Conservation (phyloP, 1,140 invertebrate genomes). For the Dendrolimus punctatus region DNA sequence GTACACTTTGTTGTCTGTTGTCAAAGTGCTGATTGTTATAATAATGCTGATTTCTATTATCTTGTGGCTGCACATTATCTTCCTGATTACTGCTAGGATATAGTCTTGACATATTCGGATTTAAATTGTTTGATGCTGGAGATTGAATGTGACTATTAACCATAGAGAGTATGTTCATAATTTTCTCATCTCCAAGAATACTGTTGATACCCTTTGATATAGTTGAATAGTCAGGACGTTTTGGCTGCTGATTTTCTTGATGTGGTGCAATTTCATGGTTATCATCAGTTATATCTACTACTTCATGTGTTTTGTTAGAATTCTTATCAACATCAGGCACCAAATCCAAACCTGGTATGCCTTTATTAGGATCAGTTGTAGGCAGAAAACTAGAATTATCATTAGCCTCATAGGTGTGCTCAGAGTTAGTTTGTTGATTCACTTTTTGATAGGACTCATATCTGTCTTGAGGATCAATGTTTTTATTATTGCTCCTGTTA, state of each 20-base stretch:
- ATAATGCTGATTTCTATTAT: conserved; percentile 28
- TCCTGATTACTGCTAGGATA: conserved; percentile 12
- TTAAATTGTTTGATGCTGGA: conserved; percentile 12
- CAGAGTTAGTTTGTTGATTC: conserved; percentile 7
- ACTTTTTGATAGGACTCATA: conserved; percentile 32
- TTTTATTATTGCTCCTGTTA: conserved; percentile 28
- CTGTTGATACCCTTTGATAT: conserved; percentile 74
- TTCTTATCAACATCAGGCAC: conserved; percentile 60
- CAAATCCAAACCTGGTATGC: conserved; percentile 78
- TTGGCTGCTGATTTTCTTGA: conserved; percentile 4
- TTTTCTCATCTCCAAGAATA: conserved; percentile 75
- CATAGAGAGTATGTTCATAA: conserved; percentile 74
- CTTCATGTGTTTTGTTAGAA: conserved; percentile 27
- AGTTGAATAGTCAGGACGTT: conserved; percentile 69
- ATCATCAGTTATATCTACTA: conserved; percentile 55
- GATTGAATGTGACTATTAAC: conserved; percentile 28
- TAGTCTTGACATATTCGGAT: conserved; percentile 5
- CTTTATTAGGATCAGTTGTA: conserved; percentile 43
- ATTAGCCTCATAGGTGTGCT: background rate
- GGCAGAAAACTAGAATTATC: conserved; percentile 37
- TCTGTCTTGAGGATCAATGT: conserved; percentile 29
- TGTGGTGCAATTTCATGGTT: conserved; percentile 5
- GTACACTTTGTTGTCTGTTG: conserved; percentile 11
- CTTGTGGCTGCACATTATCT: conserved; percentile 22
- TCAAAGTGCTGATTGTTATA: conserved; percentile 23